Evolutionary conservation across 2,888 invertebrate genomes (phyloP).

Genomic region (Oxytorus armatus): DNA sequence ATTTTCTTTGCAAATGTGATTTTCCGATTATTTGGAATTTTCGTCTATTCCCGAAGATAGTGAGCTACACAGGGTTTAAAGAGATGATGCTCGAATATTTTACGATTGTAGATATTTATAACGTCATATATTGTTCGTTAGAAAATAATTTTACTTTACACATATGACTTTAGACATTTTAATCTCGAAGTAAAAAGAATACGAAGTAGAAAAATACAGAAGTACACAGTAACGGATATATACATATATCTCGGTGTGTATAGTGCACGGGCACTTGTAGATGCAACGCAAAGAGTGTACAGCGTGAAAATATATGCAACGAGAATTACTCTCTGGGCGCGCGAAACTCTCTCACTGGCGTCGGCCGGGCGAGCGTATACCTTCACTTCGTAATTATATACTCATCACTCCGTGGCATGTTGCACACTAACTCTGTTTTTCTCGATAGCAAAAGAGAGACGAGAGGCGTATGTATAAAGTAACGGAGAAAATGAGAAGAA

Average conservation of each 20-base stretch:
- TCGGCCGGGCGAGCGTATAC: slow-evolving; percentile 42
- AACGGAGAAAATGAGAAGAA: slow-evolving; percentile 57
- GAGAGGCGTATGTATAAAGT: slow-evolving; percentile 32
- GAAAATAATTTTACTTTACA: too few species aligned
- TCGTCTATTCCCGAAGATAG: too few species aligned
- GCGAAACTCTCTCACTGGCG: slow-evolving; percentile 54
- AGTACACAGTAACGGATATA: not conserved
- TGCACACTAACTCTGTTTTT: slow-evolving; percentile 18
- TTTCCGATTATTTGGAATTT: too few species aligned
- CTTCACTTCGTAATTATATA: slow-evolving; percentile 63
- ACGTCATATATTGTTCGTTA: too few species aligned
- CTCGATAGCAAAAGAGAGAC: slow-evolving; percentile 11
- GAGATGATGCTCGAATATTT: not conserved
- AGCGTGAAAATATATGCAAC: slow-evolving; percentile 29
- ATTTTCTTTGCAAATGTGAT: too few species aligned
- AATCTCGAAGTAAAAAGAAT: slow-evolving; percentile 20
- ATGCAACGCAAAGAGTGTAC: slow-evolving; percentile 27
- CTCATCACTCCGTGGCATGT: slow-evolving; percentile 60
- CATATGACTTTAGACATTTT: slow-evolving; percentile 7
- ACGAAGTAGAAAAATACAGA: slow-evolving; percentile 14
- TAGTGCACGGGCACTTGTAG: not conserved
- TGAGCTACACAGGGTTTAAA: too few species aligned
- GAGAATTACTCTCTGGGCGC: slow-evolving; percentile 44
- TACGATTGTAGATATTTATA: too few species aligned
- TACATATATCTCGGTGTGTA: not conserved